Percentiles rank a stretch among this genome's conserved stretches.
phyloP scores from a whole-genome alignment of 2,888 invertebrate species.

The Acrobasis consociella region DNA sequence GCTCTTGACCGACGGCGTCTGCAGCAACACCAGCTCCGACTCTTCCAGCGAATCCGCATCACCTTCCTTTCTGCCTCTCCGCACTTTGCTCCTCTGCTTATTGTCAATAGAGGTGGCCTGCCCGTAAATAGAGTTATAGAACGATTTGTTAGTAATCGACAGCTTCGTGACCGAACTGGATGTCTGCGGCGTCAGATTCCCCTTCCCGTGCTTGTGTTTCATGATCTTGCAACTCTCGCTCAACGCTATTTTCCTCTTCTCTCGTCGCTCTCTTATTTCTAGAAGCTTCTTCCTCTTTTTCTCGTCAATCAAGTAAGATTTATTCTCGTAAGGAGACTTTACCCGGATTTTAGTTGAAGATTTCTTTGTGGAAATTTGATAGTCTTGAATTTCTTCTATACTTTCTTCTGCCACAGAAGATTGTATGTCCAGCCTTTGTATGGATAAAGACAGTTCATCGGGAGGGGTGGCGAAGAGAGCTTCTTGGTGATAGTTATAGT shows the following conservation, averaged over 20 bases:
- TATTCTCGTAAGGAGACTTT: constrained; percentile 74
- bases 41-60: constrained; percentile 36
- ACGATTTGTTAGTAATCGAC: constrained; percentile 75
- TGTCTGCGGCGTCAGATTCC: constrained; percentile 54
- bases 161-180: constrained; percentile 70
- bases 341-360: constrained; percentile 58
- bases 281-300: constrained; percentile 65
- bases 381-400: constrained; percentile 41
- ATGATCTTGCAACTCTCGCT: constrained; percentile 59
- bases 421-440: constrained; percentile 54
- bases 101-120: constrained; percentile 42
- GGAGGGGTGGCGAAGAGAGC: constrained; percentile 37
- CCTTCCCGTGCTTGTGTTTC: constrained; percentile 58
- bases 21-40: constrained; percentile 34
- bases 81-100: constrained; percentile 37
- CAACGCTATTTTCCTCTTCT: constrained; percentile 61
- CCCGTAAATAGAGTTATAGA: constrained; percentile 75
- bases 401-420: constrained; percentile 56
- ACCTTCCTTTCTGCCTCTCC: constrained; percentile 39
- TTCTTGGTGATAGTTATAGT: constrained; percentile 8
- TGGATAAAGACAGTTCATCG: constrained; percentile 51
- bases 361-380: constrained; percentile 46
- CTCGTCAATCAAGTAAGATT: constrained; percentile 62
- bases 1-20: constrained; percentile 38
- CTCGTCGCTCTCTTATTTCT: constrained; percentile 67